phyloP scores from a whole-genome alignment of 2,888 invertebrate genomes.

The Epirrhoe tristata region DNA sequence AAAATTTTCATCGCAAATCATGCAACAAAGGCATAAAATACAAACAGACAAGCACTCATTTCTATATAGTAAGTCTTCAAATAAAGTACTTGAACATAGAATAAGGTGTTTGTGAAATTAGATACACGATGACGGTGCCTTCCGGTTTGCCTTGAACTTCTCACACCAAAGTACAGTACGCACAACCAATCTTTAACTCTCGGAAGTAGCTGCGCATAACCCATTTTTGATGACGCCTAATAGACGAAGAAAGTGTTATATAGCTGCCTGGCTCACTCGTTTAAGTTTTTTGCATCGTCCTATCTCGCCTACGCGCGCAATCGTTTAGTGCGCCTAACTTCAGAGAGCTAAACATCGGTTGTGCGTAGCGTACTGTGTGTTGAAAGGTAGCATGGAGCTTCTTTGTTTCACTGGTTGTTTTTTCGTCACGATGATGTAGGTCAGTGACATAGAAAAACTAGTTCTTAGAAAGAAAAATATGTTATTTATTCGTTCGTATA shows the following conservation, averaged over 20 bases:
- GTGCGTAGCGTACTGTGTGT: too few relatives aligned
- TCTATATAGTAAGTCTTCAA: background rate
- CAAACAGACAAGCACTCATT: background rate
- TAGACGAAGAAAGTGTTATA: too few relatives aligned
- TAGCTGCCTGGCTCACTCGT: too few relatives aligned
- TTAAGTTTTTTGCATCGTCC: too few relatives aligned
- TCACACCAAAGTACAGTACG: background rate
- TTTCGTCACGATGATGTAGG: constrained; percentile 1
- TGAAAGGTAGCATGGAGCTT: constrained; percentile 3
- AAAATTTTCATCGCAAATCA: too few relatives aligned
- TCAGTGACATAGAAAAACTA: background rate
- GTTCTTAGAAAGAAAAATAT: background rate
- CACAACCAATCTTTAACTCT: too few relatives aligned
- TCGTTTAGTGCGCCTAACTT: too few relatives aligned
- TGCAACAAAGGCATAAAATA: background rate
- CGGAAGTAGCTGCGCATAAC: too few relatives aligned
- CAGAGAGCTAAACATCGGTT: too few relatives aligned
- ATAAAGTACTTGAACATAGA: background rate
- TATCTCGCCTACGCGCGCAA: too few relatives aligned
- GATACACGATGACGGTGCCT: background rate
- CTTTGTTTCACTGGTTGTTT: background rate
- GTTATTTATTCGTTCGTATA: background rate
- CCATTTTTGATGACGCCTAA: too few relatives aligned
- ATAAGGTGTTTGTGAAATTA: constrained; percentile 5
- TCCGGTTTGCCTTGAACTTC: constrained; percentile 21